Evolutionary conservation across 2,797 vertebrate genomes (phyloP).

Genomic region (Borostomias antarcticus): DNA sequence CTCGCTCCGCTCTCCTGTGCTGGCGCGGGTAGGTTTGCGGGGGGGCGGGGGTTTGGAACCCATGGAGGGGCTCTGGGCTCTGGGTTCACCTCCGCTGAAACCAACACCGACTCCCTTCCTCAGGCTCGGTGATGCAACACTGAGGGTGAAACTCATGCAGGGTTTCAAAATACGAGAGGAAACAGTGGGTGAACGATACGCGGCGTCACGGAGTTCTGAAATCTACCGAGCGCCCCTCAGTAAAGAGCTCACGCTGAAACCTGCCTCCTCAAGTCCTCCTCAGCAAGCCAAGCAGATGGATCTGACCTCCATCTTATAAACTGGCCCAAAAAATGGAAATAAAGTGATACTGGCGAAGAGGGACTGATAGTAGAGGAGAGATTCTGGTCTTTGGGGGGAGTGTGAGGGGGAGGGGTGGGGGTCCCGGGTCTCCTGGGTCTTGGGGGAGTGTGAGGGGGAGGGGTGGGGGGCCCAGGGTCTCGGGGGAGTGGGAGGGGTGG

Average conservation of each 20-base stretch:
- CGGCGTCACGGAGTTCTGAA: not conserved
- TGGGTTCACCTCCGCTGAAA: not conserved
- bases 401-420: too few relatives aligned
- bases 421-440: too few relatives aligned
- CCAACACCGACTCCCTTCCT: not conserved
- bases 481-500: too few relatives aligned
- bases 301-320: constrained; percentile 31
- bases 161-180: not conserved
- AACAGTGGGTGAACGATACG: not conserved
- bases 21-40: too few relatives aligned
- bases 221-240: not conserved
- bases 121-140: not conserved
- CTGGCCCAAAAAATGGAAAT: not conserved
- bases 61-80: not conserved
- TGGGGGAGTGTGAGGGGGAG: not conserved
- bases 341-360: not conserved
- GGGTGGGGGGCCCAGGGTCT: too few relatives aligned
- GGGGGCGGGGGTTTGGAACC: not conserved
- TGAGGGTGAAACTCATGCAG: not conserved
- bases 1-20: not conserved
- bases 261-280: constrained; percentile 25
- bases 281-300: not conserved
- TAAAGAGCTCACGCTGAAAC: constrained; percentile 12
- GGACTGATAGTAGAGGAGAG: not conserved
- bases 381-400: not conserved